These are phyloP conservation scores for Colossoma macropomum DNA, from an alignment of 2,113 vertebrate genomes.

Conservation along the genomic window DNA sequence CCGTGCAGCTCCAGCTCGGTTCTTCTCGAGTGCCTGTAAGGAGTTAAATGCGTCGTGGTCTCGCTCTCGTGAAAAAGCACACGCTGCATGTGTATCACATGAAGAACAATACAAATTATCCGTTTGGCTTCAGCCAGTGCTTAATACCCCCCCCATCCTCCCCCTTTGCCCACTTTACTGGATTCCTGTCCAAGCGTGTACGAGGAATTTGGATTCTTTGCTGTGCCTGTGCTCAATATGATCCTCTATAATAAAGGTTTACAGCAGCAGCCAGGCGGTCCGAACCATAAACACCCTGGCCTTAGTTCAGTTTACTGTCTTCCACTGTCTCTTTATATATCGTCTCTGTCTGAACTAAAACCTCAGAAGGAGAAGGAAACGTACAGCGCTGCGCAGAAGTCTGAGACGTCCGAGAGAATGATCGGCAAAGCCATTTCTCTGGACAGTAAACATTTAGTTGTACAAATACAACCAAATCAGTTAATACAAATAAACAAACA, in stretches of 20 bases:
- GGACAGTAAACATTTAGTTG: too few species aligned
- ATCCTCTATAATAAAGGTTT: background rate
- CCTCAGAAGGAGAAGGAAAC: too few species aligned
- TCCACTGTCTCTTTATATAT: too few species aligned
- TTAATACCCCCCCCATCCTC: background rate
- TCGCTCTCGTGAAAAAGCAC: background rate
- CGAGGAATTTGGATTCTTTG: conserved; percentile 35
- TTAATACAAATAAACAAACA: too few species aligned
- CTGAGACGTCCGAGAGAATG: too few species aligned
- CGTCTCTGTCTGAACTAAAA: too few species aligned
- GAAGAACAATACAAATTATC: conserved; percentile 23
- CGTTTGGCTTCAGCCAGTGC: background rate
- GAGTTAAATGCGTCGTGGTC: background rate
- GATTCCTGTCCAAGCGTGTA: conserved; percentile 36
- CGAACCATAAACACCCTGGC: conserved; percentile 41
- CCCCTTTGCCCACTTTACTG: background rate
- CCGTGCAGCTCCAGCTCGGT: too few species aligned
- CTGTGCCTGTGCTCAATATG: background rate
- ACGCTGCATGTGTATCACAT: background rate
- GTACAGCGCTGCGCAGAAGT: too few species aligned
- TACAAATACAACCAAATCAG: too few species aligned
- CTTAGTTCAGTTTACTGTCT: background rate
- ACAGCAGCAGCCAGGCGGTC: conserved; percentile 10
- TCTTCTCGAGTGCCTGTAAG: background rate
- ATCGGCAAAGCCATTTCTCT: too few species aligned